phyloP scores from a whole-genome alignment of 35 echinoderm and acorn worm species.

The Acanthaster planci region DNA sequence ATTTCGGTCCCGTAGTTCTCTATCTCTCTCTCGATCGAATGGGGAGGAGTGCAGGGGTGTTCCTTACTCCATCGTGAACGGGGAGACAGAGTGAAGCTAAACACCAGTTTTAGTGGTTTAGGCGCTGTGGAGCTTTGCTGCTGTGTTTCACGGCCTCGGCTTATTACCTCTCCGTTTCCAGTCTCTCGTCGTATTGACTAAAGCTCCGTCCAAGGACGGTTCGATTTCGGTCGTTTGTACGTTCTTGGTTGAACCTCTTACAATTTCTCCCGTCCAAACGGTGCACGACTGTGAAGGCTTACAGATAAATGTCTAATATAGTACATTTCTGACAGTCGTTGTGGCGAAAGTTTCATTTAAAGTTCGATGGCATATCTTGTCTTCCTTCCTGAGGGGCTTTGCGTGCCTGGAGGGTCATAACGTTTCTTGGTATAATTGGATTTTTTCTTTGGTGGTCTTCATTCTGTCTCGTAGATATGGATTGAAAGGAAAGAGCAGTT shows the following conservation, averaged over 20 bases:
- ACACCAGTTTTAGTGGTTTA: too few relatives aligned
- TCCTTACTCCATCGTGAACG: too few relatives aligned
- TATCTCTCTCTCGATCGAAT: background rate
- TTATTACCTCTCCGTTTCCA: constrained; percentile 1
- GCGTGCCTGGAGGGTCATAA: constrained; percentile 17
- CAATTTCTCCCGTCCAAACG: background rate
- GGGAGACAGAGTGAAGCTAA: too few relatives aligned
- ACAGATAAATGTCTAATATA: too few relatives aligned
- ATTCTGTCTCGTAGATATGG: background rate
- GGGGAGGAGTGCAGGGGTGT: too few relatives aligned
- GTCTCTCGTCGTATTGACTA: constrained; percentile 4
- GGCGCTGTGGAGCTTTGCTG: too few relatives aligned
- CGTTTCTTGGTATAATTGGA: constrained; percentile 9
- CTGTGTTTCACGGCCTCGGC: too few relatives aligned
- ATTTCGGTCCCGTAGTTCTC: background rate
- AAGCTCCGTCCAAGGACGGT: background rate
- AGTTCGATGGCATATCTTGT: constrained; percentile 17
- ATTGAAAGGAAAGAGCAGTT: background rate
- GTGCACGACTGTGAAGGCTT: background rate
- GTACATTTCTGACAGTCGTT: too few relatives aligned
- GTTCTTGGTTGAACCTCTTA: background rate
- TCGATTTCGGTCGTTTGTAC: constrained; percentile 21
- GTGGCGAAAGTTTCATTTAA: constrained; percentile 1
- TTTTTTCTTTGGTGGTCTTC: background rate
- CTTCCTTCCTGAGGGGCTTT: background rate